These are phyloP conservation scores for Heliconius himera DNA, from an alignment of 1,140 invertebrate species.

Conservation along the genomic window DNA sequence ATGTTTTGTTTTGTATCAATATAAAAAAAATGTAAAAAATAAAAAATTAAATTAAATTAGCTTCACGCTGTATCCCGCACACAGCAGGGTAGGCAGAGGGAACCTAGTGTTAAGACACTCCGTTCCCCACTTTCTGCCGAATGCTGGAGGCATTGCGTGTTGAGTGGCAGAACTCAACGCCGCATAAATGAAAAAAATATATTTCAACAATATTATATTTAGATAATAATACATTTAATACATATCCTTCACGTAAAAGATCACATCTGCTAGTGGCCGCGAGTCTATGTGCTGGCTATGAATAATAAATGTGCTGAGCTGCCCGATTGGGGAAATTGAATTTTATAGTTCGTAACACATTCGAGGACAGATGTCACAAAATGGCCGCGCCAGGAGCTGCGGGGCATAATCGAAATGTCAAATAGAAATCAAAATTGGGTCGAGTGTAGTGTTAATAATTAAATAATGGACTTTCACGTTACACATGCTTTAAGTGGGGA, in stretches of 20 bases:
- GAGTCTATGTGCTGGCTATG: constrained; percentile 75
- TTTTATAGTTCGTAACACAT: constrained; percentile 81
- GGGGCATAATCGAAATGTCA: constrained; percentile 76
- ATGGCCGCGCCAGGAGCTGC: constrained; percentile 69
- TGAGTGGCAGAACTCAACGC: no score
- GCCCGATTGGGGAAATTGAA: constrained; percentile 81
- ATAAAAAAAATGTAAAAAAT: background rate
- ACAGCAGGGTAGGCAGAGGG: no score
- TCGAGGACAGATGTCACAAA: constrained; percentile 80
- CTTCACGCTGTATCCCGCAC: no score
- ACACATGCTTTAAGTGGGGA: constrained; percentile 47
- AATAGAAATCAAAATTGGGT: constrained; percentile 81
- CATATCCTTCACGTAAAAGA: constrained; percentile 80
- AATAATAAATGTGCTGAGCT: constrained; percentile 80
- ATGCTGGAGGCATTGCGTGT: no score
- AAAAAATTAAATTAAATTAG: no score
- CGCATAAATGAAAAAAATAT: background rate
- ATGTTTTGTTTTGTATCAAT: no score
- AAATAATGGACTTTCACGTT: constrained; percentile 66
- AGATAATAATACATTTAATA: constrained; percentile 59
- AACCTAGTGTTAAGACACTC: no score
- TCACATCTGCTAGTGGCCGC: constrained; percentile 79
- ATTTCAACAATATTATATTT: constrained; percentile 23
- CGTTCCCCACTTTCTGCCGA: no score
- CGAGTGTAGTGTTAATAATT: constrained; percentile 81